phyloP scores from a whole-genome alignment of 2,888 invertebrate genomes.

The Halictus quadricinctus region DNA sequence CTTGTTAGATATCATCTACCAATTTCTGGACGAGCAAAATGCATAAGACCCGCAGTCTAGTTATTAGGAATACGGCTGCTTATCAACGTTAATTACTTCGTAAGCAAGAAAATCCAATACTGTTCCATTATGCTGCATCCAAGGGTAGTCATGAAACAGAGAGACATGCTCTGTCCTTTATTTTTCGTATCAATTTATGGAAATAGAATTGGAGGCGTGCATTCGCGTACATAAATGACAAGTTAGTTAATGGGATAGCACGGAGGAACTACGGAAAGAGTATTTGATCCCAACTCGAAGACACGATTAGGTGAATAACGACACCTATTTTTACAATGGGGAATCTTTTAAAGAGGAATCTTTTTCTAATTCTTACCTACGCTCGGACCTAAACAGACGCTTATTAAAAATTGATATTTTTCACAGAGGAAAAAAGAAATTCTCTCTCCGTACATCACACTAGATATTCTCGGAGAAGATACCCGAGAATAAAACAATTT shows the following conservation, averaged over 20 bases:
- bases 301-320: neutral
- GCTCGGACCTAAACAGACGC: no score
- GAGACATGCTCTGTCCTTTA: neutral
- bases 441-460: no score
- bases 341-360: no score
- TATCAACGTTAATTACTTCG: neutral
- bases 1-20: neutral
- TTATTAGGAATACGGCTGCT: neutral
- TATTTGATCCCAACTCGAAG: neutral
- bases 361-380: no score
- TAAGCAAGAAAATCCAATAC: neutral
- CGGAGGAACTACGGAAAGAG: neutral
- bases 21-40: neutral
- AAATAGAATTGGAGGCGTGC: neutral
- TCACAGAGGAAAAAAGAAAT: no score
- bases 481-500: no score
- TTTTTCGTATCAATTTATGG: conserved; percentile 5
- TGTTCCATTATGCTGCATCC: neutral
- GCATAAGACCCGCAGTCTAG: neutral
- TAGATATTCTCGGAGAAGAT: no score
- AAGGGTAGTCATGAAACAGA: neutral
- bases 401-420: no score
- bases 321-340: no score
- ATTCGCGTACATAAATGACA: neutral
- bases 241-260: neutral